These are phyloP conservation scores for Platichthys stellatus DNA, from an alignment of 2,113 vertebrate species.

Conservation along the genomic window DNA sequence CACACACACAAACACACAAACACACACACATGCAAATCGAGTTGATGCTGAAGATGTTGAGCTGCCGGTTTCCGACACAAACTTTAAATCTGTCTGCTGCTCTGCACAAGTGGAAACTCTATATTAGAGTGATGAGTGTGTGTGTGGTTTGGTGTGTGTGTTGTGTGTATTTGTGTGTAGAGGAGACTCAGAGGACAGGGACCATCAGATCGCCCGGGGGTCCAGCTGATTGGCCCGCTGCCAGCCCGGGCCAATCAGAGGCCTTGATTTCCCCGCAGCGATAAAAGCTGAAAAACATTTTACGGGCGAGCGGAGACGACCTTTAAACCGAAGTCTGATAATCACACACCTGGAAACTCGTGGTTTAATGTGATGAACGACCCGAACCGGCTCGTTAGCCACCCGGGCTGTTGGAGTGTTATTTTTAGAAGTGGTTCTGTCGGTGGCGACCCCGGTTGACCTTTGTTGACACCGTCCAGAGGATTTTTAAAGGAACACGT, in stretches of 20 bases:
- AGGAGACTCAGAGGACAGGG: conserved; percentile 64
- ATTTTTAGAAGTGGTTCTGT: background rate
- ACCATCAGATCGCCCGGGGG: conserved; percentile 28
- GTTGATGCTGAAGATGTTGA: background rate
- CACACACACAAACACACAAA: conserved; percentile 1
- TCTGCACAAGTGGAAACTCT: conserved; percentile 24
- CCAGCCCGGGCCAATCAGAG: conserved; percentile 53
- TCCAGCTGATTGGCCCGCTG: conserved; percentile 39
- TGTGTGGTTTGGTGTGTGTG: conserved; percentile 4
- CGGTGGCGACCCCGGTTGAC: background rate
- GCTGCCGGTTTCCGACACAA: conserved; percentile 3
- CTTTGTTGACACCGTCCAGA: background rate
- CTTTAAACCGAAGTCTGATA: conserved; percentile 24
- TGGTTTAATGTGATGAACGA: background rate
- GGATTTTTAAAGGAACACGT: background rate
- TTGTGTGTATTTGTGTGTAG: conserved; percentile 31
- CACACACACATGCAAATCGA: background rate
- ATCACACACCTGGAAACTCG: conserved; percentile 38
- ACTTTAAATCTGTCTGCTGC: conserved; percentile 14
- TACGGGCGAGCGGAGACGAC: conserved; percentile 17
- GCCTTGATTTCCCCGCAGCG: conserved; percentile 42
- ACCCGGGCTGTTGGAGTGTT: background rate
- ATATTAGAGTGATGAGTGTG: conserved; percentile 1
- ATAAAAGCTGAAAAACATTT: conserved; percentile 41
- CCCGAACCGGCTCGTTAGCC: conserved; percentile 1